Conservation (phyloP, 2,888 invertebrate species). For the Eupeodes luniger region DNA sequence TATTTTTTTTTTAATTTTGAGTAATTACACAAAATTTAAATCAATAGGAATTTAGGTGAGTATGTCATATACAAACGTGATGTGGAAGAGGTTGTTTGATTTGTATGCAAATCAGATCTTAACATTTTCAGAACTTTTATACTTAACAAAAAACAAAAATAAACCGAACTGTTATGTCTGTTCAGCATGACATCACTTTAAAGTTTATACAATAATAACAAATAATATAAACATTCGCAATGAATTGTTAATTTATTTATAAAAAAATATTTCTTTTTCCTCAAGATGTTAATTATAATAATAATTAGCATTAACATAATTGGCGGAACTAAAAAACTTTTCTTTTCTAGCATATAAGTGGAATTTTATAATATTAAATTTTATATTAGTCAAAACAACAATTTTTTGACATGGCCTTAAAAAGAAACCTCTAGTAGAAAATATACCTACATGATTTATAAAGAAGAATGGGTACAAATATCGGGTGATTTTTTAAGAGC, state of each 20-base stretch:
- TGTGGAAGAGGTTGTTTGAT: neutral
- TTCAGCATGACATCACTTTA: neutral
- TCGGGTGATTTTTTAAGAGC: too few species aligned
- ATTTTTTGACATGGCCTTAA: too few species aligned
- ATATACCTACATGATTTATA: too few species aligned
- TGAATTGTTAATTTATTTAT: neutral
- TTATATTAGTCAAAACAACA: too few species aligned
- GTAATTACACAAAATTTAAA: neutral
- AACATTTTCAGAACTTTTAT: neutral
- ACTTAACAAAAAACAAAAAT: neutral
- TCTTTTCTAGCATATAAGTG: too few species aligned
- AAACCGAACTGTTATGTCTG: neutral
- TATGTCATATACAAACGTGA: neutral
- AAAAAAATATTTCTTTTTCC: neutral
- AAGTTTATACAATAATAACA: too few species aligned
- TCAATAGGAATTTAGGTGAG: neutral
- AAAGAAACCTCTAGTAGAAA: too few species aligned
- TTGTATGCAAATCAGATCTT: slow-evolving; percentile 31
- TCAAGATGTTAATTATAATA: neutral
- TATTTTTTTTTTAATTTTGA: neutral
- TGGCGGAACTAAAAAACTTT: too few species aligned
- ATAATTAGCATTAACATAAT: too few species aligned
- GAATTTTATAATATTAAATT: too few species aligned
- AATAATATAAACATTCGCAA: neutral
- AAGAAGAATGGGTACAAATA: too few species aligned